A percentile compares a stretch with the other conserved stretches of the same genome.
Conservation (phyloP, 1,140 invertebrate species). For the Leptinotarsa lineolata region DNA sequence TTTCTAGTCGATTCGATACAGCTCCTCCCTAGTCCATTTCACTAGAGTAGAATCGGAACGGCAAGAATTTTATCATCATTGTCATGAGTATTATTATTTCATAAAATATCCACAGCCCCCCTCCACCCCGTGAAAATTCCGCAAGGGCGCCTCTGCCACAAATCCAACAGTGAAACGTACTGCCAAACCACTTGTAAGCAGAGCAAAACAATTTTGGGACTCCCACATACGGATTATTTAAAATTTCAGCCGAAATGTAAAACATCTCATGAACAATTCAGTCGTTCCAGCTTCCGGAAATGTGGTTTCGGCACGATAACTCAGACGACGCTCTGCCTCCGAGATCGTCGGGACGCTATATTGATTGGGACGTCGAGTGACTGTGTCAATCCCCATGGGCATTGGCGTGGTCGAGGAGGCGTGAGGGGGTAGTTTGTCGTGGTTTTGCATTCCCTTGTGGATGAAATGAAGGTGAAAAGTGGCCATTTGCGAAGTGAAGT, state of each 20-base stretch:
- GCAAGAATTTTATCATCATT: too few species aligned
- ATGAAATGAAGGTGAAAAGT: too few species aligned
- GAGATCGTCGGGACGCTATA: not conserved
- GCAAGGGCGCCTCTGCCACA: too few species aligned
- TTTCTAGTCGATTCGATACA: too few species aligned
- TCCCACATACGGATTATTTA: not conserved
- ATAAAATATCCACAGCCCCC: too few species aligned
- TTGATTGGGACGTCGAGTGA: not conserved
- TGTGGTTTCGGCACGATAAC: conserved; percentile 3
- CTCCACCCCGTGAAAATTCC: too few species aligned
- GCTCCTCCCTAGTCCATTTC: too few species aligned
- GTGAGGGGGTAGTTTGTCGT: not conserved
- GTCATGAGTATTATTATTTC: too few species aligned
- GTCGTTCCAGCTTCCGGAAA: conserved; percentile 4
- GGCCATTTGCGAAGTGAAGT: too few species aligned
- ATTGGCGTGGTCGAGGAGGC: not conserved
- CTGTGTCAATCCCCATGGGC: not conserved
- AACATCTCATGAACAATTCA: conserved; percentile 6
- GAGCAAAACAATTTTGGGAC: not conserved
- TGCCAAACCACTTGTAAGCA: not conserved
- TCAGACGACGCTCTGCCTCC: not conserved
- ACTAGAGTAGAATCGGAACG: too few species aligned
- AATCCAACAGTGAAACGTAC: too few species aligned
- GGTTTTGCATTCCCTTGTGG: too few species aligned
- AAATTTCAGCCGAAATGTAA: conserved; percentile 1